Evolutionary conservation across 2,113 vertebrate species (phyloP), one percentile per base, ranked within the genome.

Genomic region (Microcebus ravelobensis): DNA sequence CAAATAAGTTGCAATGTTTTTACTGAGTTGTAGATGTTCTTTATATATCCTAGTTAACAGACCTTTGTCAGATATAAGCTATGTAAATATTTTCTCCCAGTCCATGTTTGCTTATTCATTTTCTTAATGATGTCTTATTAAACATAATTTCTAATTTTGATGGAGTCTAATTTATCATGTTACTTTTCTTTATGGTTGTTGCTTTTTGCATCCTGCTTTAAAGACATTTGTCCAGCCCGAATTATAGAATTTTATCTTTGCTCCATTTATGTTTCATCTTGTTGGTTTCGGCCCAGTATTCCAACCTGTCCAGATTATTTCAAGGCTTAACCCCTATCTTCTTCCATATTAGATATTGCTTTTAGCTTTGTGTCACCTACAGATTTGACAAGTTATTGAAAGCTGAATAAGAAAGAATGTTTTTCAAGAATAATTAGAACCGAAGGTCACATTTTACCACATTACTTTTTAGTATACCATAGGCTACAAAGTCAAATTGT

Each of bases 351-450:
- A 87, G 31, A 71, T 93, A 84, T 3, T 90, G 20, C 39, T 74
- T 97, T 95, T 45, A 87, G 34, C 63, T 87, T 65, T 87, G 20
- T 71, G 86, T 90, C 87, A 94, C 61, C 68, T 92, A 42, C 4
- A 96, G 70, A 94, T 83, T 70, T 97, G 89, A 87, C 57, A 94
- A 88, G 74, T 67, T 96, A 96, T 92, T 97, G 91, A 95, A 87
- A 93, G 74, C 63, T 67, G n/a, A 93, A 45, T 87, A 48, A 45
- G 52, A 93, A 96, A 84, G 65, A 95, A 96, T 4, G 50, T 91
- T 86, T 94, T 95, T 80, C 57, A 76, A 93, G 91, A 87, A 42
- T 57, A 94, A 93, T 95, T 97, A 96, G 45, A 95, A 87, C 71
- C 57, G 91, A 93, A 86, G 73, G 82, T 86, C 86, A 95, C 7